Conservation (phyloP, 1,140 invertebrate genomes). For the Frieseomelitta varia region DNA sequence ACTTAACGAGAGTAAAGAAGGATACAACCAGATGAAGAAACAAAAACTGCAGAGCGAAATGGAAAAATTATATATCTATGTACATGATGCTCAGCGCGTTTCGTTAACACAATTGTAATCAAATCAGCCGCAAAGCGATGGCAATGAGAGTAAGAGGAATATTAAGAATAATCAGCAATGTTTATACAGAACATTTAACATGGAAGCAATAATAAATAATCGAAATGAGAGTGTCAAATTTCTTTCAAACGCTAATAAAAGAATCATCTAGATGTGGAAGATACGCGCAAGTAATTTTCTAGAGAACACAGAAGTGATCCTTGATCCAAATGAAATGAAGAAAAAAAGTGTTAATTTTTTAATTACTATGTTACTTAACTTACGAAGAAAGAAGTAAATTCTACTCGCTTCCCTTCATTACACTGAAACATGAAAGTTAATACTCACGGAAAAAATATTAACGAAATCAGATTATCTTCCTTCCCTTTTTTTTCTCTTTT, state of each 20-base stretch:
- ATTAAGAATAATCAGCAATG: slow-evolving; percentile 70
- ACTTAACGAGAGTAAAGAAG: neutral
- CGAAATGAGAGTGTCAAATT: slow-evolving; percentile 58
- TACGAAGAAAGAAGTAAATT: slow-evolving; percentile 63
- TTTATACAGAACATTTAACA: slow-evolving; percentile 61
- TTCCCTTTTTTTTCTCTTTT: slow-evolving; percentile 8
- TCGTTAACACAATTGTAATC: slow-evolving; percentile 61
- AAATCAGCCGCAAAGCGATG: slow-evolving; percentile 61
- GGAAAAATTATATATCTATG: slow-evolving; percentile 40
- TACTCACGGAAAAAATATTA: slow-evolving; percentile 32
- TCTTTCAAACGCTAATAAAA: slow-evolving; percentile 31
- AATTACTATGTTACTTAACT: slow-evolving; percentile 54
- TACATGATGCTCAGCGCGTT: slow-evolving; percentile 49
- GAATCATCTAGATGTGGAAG: slow-evolving; percentile 31
- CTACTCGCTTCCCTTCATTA: slow-evolving; percentile 56
- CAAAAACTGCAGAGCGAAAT: slow-evolving; percentile 22
- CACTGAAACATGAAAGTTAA: slow-evolving; percentile 61
- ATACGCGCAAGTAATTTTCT: slow-evolving; percentile 22
- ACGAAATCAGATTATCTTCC: neutral
- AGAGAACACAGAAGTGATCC: slow-evolving; percentile 32
- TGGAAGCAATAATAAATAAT: slow-evolving; percentile 70
- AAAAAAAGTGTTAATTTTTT: slow-evolving; percentile 17
- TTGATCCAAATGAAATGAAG: slow-evolving; percentile 26
- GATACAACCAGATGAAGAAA: slow-evolving; percentile 26
- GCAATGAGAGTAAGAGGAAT: slow-evolving; percentile 68